A percentile compares a stretch with the other conserved stretches of the same genome.
Evolutionary conservation across 2,888 invertebrate species (phyloP).

Genomic region (Pherbina coryleti): DNA sequence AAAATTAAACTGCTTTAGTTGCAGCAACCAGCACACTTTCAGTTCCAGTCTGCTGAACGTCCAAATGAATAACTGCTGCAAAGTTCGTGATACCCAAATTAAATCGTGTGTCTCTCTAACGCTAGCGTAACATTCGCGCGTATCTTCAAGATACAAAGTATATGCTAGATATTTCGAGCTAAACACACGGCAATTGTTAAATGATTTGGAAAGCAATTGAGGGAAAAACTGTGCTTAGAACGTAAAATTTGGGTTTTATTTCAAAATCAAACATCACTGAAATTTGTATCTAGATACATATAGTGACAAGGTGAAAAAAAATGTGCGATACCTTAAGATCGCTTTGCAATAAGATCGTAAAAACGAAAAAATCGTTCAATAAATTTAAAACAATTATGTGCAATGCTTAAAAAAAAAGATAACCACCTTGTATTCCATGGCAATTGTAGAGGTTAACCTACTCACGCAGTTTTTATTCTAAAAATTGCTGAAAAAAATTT

Average conservation of each 20-base stretch:
- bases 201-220: too few species aligned
- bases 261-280: too few species aligned
- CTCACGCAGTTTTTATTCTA: neutral
- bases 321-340: too few species aligned
- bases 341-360: too few species aligned
- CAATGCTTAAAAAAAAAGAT: neutral
- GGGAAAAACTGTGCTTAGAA: too few species aligned
- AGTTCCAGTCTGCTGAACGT: neutral
- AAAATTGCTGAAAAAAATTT: neutral
- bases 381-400: neutral
- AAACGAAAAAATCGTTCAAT: neutral
- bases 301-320: too few species aligned
- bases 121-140: too few species aligned
- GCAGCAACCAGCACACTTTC: neutral
- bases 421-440: neutral
- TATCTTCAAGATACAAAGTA: too few species aligned
- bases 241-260: too few species aligned
- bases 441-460: neutral
- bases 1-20: neutral
- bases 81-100: slow-evolving; percentile 33
- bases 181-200: too few species aligned
- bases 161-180: too few species aligned
- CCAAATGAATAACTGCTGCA: neutral
- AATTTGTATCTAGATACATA: too few species aligned
- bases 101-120: neutral